Percentiles rank a stretch among this genome's conserved stretches.
These are phyloP conservation scores for Perizoma flavofasciatum DNA, from an alignment of 2,888 invertebrate genomes.

Conservation along the genomic window DNA sequence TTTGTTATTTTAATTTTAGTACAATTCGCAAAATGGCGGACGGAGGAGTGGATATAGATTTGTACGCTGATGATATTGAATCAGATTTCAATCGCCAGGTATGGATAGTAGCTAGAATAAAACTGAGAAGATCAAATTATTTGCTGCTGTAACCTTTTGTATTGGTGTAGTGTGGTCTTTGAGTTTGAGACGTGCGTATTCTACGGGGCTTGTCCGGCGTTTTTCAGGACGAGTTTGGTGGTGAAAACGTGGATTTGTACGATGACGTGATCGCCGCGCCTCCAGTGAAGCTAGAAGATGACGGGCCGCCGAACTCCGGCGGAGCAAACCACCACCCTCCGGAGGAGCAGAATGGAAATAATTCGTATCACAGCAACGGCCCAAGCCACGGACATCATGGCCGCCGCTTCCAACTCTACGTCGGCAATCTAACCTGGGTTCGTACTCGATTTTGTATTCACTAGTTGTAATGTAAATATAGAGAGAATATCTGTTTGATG, in stretches of 20 bases:
- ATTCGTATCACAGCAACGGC: slow-evolving; percentile 88
- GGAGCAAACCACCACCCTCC: slow-evolving; percentile 79
- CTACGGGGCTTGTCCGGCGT: slow-evolving; percentile 43
- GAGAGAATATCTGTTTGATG: slow-evolving; percentile 53
- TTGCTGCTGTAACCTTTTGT: not conserved
- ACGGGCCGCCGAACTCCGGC: slow-evolving; percentile 68
- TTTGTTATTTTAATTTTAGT: too few relatives aligned
- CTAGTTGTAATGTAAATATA: slow-evolving; percentile 74
- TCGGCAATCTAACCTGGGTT: slow-evolving; percentile 99
- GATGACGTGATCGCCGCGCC: slow-evolving; percentile 97
- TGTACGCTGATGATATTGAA: slow-evolving; percentile 98
- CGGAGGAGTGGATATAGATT: slow-evolving; percentile 97
- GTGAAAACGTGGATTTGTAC: slow-evolving; percentile 96
- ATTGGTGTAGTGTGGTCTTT: not conserved
- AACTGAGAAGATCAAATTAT: not conserved
- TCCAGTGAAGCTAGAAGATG: slow-evolving; percentile 84
- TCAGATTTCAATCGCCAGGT: slow-evolving; percentile 91
- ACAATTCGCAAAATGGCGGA: slow-evolving; percentile 90
- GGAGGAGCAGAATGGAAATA: slow-evolving; percentile 87
- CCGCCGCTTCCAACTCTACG: slow-evolving; percentile 95
- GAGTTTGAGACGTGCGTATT: slow-evolving; percentile 8
- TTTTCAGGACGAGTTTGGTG: slow-evolving; percentile 90
- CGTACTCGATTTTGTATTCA: slow-evolving; percentile 78
- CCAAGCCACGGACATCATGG: slow-evolving; percentile 90
- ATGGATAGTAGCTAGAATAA: slow-evolving; percentile 31